Conservation (phyloP, 1,140 invertebrate genomes). For the Anastatus disparis region DNA sequence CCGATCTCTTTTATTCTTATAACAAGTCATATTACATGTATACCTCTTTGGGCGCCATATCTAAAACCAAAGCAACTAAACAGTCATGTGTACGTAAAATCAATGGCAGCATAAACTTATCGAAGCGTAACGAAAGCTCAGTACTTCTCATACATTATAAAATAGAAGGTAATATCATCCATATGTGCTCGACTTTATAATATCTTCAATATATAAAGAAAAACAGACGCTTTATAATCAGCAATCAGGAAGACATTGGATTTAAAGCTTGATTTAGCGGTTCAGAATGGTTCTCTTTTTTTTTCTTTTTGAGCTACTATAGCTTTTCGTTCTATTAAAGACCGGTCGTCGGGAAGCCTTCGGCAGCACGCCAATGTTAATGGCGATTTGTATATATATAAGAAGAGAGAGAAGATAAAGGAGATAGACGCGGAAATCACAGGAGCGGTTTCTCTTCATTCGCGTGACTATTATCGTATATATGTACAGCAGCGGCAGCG, state of each 20-base stretch:
- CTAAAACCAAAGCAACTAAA: no score
- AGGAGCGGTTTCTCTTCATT: background rate
- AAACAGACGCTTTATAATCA: background rate
- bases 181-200: background rate
- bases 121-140: conserved; percentile 31
- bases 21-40: background rate
- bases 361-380: background rate
- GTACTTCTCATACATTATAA: background rate
- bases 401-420: background rate
- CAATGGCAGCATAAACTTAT: no score
- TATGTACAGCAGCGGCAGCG: background rate
- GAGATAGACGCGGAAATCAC: conserved; percentile 5
- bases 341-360: no score
- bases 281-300: no score
- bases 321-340: no score
- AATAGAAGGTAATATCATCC: conserved; percentile 15
- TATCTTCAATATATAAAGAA: conserved; percentile 4
- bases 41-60: background rate
- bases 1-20: no score
- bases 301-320: no score
- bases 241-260: conserved; percentile 27
- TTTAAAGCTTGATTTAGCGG: conserved; percentile 5
- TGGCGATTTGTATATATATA: background rate
- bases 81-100: no score
- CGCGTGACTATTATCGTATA: conserved; percentile 11